These are phyloP conservation scores for Sclerurus mexicanus DNA, from an alignment of 2,113 vertebrate species.

Conservation along the genomic window DNA sequence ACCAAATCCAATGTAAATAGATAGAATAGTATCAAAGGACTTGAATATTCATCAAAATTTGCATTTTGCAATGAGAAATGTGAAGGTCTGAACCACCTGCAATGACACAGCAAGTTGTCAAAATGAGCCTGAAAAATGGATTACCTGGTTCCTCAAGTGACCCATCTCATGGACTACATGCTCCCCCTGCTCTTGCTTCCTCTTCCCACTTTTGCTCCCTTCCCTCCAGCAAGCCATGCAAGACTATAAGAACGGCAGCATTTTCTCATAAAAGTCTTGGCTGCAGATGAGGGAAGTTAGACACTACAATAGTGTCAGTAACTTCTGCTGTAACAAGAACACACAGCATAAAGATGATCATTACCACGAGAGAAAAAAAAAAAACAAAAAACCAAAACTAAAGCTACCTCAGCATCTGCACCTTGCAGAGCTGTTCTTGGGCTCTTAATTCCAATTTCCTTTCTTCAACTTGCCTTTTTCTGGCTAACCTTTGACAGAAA, in stretches of 20 bases:
- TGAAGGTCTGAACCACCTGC: background rate
- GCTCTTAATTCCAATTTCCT: background rate
- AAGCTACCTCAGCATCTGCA: background rate
- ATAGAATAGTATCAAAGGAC: background rate
- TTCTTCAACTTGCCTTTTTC: background rate
- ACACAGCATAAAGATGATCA: background rate
- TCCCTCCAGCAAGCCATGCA: background rate
- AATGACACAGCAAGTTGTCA: conserved; percentile 1
- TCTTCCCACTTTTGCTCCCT: background rate
- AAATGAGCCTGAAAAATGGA: background rate
- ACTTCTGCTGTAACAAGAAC: background rate
- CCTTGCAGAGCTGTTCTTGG: background rate
- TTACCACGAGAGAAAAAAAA: background rate
- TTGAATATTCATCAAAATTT: background rate
- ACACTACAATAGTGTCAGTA: background rate
- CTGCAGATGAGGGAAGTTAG: conserved; percentile 13
- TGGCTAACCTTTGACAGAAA: background rate
- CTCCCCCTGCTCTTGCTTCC: background rate
- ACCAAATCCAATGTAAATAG: background rate
- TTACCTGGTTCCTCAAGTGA: background rate
- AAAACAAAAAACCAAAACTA: background rate
- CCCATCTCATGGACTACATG: rapidly evolving
- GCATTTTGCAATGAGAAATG: background rate
- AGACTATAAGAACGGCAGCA: background rate
- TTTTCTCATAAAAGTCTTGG: background rate